Evolutionary conservation across 2,797 vertebrate genomes (phyloP).

Genomic region (Tolypeutes matacus): DNA sequence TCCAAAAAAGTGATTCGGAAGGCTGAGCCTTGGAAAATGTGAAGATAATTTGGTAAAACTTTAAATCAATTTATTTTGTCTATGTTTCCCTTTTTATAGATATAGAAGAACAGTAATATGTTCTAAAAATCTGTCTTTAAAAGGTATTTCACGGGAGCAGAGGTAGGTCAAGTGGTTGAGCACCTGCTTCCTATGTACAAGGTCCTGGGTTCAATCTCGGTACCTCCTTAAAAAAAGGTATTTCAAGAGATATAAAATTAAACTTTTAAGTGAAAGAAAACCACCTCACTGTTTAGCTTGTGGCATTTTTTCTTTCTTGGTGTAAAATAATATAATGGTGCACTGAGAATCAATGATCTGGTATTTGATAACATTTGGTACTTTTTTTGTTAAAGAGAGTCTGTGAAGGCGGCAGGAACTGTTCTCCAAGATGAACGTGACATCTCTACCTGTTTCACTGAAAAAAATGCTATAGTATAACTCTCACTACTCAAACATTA

Average conservation of each 20-base stretch:
- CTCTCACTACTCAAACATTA: not conserved
- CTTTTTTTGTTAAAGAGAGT: slow-evolving; percentile 5
- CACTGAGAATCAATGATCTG: not conserved
- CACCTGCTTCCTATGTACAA: too few relatives aligned
- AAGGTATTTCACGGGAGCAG: not conserved
- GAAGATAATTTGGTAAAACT: not conserved
- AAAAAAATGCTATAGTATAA: not conserved
- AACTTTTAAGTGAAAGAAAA: not conserved
- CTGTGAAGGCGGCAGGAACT: not conserved
- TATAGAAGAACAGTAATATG: not conserved
- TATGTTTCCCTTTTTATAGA: not conserved
- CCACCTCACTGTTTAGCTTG: not conserved
- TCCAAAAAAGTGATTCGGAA: slow-evolving; percentile 14
- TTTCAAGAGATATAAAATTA: slow-evolving; percentile 12
- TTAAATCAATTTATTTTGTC: not conserved
- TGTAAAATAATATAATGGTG: too few relatives aligned
- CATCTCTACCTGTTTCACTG: not conserved
- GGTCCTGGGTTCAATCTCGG: too few relatives aligned
- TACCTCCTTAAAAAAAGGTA: not conserved
- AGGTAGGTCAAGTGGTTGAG: too few relatives aligned
- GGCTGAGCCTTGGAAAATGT: not conserved
- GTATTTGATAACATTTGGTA: not conserved
- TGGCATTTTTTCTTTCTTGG: not conserved
- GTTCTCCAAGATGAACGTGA: not conserved
- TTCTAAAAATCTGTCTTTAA: slow-evolving; percentile 52